Base-by-base conservation (phyloP, 1,140 invertebrate genomes). In the Melanaphis sacchari region DNA sequence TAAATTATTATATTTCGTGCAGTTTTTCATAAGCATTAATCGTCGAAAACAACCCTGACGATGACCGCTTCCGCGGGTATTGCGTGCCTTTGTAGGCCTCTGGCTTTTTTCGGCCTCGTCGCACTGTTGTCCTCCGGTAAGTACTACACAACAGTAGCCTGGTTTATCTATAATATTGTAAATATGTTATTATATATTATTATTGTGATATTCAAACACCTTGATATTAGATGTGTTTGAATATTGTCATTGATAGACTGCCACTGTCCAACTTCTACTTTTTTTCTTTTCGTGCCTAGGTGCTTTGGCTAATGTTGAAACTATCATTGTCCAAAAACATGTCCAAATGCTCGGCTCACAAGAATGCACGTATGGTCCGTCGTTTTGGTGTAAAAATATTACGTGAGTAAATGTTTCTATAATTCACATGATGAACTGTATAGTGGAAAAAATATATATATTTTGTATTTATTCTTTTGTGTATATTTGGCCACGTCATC, bases 351-450 rank as follows among this genome's bases (percentile, higher is more conserved):
- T 97, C n/a, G 97, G 97, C 31, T 94, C 95, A 21, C 96, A 96
- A 93, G 96, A 96, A 95, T 98, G 98, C 95, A 97, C 97, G 24
- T 97, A 96, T 96, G 97, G 98, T 43, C 97, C 97, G n/a, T 96
- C 96, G 0, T 98, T 97, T 94, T 98, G 98, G 98, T 98, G 98
- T 95, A 96, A 96, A 89, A 97, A 97, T 94, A 95, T 98, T 94
- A 97, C 96, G 97, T 97, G 96, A 96, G 96, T 95, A 94, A 94
- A 38, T 9, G 38, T 8, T 81, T 21, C 81, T 26, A n/a, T 18
- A n/a, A n/a, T n/a, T 66, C 4, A 18, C 59, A n/a, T 6, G 3
- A 15, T 5, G n/a, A 5, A 49, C 46, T 49, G 18, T 21, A 49
- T 31, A 15, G 31, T 6, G 1, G 1, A n/a, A 5, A 15, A 18